Conservation (phyloP, 2,797 vertebrate species). For the Pantherophis vulpinus region DNA sequence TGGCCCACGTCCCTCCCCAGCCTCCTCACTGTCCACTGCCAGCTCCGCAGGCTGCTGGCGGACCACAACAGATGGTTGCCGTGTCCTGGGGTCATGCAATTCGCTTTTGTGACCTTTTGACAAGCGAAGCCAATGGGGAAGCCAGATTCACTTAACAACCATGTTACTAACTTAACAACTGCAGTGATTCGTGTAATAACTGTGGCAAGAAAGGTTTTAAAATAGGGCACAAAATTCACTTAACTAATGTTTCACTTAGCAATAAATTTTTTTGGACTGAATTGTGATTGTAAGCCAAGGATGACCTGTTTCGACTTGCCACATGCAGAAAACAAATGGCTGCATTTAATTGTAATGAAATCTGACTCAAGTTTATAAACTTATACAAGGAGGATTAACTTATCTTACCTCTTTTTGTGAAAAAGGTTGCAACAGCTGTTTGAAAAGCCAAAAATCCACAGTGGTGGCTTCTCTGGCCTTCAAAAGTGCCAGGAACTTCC, state of each 20-base stretch:
- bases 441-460: not conserved
- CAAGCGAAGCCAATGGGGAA: too few species aligned
- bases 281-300: not conserved
- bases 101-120: too few species aligned
- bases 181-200: not conserved
- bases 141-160: not conserved
- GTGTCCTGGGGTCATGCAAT: not conserved
- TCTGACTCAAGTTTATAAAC: accelerated
- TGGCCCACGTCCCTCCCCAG: too few species aligned
- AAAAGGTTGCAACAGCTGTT: not conserved
- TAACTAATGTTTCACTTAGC: not conserved
- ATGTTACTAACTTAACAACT: not conserved
- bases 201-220: not conserved
- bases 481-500: not conserved
- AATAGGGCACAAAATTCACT: not conserved
- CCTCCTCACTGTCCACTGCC: too few species aligned
- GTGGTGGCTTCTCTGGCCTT: not conserved
- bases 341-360: not conserved
- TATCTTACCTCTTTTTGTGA: not conserved
- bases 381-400: not conserved
- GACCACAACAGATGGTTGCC: not conserved
- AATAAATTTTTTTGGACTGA: not conserved
- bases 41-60: too few species aligned
- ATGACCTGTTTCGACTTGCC: not conserved
- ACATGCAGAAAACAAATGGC: accelerated